Evolutionary conservation across 2,888 invertebrate species (phyloP).

Genomic region (Oscheius myriophilus): DNA sequence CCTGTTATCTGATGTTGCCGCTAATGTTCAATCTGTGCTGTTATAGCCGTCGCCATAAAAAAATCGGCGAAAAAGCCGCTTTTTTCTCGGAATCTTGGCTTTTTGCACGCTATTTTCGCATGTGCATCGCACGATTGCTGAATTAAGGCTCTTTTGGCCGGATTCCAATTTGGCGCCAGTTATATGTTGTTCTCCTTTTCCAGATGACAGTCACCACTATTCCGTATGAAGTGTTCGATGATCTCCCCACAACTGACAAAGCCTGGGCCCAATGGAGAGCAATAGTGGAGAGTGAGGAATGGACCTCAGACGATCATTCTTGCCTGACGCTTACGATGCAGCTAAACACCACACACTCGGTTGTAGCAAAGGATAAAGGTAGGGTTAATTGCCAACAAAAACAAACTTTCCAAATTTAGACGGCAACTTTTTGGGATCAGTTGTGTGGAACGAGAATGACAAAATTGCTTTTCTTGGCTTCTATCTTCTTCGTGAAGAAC

Average conservation of each 20-base stretch:
- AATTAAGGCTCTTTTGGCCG: too few species aligned
- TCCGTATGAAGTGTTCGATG: background rate
- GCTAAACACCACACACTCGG: conserved; percentile 37
- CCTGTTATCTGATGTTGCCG: too few species aligned
- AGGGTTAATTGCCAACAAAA: background rate
- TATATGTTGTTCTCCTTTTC: too few species aligned
- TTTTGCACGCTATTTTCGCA: too few species aligned
- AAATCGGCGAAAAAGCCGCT: too few species aligned
- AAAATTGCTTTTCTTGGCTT: conserved; percentile 46
- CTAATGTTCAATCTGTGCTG: too few species aligned
- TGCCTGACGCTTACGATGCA: conserved; percentile 41
- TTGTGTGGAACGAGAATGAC: conserved; percentile 51
- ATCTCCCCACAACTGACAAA: conserved; percentile 1
- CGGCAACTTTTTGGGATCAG: conserved; percentile 38
- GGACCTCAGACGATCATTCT: conserved; percentile 51
- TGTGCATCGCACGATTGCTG: too few species aligned
- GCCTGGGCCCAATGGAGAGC: conserved; percentile 42
- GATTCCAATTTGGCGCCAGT: too few species aligned
- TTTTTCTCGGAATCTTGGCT: too few species aligned
- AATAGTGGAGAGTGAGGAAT: conserved; percentile 44
- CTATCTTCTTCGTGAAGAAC: conserved; percentile 37
- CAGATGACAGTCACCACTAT: too few species aligned
- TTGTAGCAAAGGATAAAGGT: conserved; percentile 42
- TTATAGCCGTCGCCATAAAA: too few species aligned
- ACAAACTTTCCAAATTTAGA: conserved; percentile 21